Conservation (phyloP, 1,140 invertebrate species). For the Neodiprion fabricii region DNA sequence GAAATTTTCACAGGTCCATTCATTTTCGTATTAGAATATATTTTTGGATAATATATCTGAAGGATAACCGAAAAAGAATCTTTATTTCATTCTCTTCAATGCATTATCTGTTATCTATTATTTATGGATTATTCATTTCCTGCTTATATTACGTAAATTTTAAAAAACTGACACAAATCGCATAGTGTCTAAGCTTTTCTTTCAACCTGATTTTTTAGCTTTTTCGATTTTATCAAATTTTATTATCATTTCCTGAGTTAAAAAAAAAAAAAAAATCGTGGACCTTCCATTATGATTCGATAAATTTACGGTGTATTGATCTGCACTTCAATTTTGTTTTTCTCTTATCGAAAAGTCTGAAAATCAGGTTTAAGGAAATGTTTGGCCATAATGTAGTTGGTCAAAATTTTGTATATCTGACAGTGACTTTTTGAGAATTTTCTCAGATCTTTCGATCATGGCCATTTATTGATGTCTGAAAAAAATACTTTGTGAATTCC, state of each 20-base stretch:
- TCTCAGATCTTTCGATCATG: no score
- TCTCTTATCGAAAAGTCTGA: neutral
- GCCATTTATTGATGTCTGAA: neutral
- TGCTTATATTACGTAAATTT: neutral
- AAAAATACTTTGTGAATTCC: neutral
- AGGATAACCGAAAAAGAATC: neutral
- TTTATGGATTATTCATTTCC: conserved; percentile 1
- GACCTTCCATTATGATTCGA: neutral
- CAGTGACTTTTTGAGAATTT: no score
- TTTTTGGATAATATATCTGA: neutral
- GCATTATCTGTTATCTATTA: conserved; percentile 3
- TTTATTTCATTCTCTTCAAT: neutral
- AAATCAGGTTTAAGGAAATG: neutral
- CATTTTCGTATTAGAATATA: neutral
- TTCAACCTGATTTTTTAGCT: neutral
- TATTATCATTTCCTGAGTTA: neutral
- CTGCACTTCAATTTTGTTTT: neutral
- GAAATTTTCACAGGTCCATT: conserved; percentile 1
- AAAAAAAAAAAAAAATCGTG: neutral
- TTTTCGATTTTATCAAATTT: neutral
- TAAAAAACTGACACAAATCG: neutral
- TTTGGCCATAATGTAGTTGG: neutral
- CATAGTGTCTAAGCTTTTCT: neutral
- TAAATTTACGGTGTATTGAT: neutral
- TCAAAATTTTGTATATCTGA: no score